phyloP scores from a whole-genome alignment of 2,888 invertebrate genomes.

The Thumatha senex region DNA sequence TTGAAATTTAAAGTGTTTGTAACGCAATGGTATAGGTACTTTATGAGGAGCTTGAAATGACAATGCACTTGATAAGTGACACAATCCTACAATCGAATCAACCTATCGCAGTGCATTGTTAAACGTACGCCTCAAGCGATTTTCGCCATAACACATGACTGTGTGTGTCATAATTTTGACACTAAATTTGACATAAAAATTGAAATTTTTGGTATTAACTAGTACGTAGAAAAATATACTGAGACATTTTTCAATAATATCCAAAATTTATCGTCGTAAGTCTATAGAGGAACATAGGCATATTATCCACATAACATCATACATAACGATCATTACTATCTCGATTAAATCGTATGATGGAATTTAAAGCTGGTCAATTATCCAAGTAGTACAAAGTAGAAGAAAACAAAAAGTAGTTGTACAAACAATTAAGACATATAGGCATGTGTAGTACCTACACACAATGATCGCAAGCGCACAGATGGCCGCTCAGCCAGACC shows the following conservation, averaged over 20 bases:
- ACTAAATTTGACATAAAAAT: too few relatives aligned
- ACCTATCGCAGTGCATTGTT: too few relatives aligned
- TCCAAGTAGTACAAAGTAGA: too few relatives aligned
- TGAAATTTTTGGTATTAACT: too few relatives aligned
- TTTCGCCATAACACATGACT: too few relatives aligned
- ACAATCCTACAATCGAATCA: not conserved
- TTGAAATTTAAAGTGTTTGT: conserved; percentile 36
- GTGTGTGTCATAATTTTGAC: too few relatives aligned
- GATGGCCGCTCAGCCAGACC: conserved; percentile 53
- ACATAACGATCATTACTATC: not conserved
- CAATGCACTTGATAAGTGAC: not conserved
- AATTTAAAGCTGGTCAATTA: not conserved
- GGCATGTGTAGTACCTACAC: conserved; percentile 9
- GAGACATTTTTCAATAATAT: too few relatives aligned
- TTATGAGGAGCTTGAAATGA: not conserved
- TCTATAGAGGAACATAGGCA: too few relatives aligned
- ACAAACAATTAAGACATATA: conserved; percentile 45
- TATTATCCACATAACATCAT: not conserved
- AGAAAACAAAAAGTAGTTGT: conserved; percentile 29
- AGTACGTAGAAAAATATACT: too few relatives aligned
- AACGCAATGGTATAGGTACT: conserved; percentile 22
- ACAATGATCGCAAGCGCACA: conserved; percentile 22
- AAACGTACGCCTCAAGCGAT: too few relatives aligned
- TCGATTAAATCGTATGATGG: not conserved
- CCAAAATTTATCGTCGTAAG: too few relatives aligned